Evolutionary conservation across 2,888 invertebrate genomes (phyloP), one percentile per base, ranked within the genome.

Genomic region (Nemotelus nigrinus): DNA sequence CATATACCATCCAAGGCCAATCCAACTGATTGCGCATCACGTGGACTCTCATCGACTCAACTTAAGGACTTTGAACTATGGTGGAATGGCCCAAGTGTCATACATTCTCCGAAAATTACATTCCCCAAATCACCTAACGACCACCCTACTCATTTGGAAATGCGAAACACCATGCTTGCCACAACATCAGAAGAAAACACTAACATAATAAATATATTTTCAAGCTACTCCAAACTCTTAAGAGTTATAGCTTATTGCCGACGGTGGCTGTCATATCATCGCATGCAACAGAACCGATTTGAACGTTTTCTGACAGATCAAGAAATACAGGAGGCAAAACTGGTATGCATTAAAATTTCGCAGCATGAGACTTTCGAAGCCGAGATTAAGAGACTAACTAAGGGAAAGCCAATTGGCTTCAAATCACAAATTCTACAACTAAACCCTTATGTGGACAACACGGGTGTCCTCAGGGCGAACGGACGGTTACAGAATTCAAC

Each of bases 1-100:
- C 50, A 70, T 43, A 47, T 53, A 7, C 3, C 50, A 55, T 70
- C 70, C n/a, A 44, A 50, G n/a, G 3, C 25, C 39, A 70, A 70
- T 55, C 70, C 70, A 47, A 53, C 25, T 25, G 25, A 25, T 25
- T 25, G 25, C 25, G 25, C 25, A 25, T 25, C 25, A 25, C 25
- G 25, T 25, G 25, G 25, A 25, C 25, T 25, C 25, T 25, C 25
- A 25, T 25, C 25, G 1, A 25, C 25, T 25, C 25, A 25, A 25
- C 25, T 25, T 25, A 25, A 25, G 25, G 25, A 25, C 25, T 25
- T 25, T 25, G 25, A 25, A 25, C 25, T 25, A 25, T 25, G 1
- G 25, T 25, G 25, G 25, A 25, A 25, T 25, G 25, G 25, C 25
- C 25, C 25, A 25, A 25, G 25, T 25, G 25, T 25, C 25, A 25